Evolutionary conservation across 1,140 invertebrate species (phyloP).

Genomic region (Acyrthosiphon pisum): DNA sequence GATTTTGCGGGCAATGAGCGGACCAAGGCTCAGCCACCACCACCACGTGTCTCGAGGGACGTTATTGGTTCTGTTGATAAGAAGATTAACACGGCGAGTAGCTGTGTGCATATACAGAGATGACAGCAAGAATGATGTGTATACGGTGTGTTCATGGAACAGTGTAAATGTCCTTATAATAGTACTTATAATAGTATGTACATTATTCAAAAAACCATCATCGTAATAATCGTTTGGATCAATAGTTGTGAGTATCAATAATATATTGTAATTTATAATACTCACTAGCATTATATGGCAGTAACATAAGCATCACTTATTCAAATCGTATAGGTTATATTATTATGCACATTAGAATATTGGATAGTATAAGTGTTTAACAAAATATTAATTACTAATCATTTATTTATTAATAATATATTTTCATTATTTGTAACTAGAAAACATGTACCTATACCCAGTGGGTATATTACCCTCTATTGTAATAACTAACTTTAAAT

Average conservation of each 20-base stretch:
- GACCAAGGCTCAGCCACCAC: constrained; percentile 11
- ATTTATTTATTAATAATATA: neutral
- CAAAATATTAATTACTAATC: neutral
- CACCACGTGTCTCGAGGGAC: constrained; percentile 40
- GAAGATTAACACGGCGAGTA: constrained; percentile 51
- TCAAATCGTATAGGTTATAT: neutral
- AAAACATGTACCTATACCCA: neutral
- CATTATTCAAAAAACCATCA: constrained; percentile 6
- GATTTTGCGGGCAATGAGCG: constrained; percentile 51
- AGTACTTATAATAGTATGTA: neutral
- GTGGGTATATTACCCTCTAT: neutral
- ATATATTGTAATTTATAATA: neutral
- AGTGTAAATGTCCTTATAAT: neutral
- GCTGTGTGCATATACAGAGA: neutral
- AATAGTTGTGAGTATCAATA: neutral
- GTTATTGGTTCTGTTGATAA: constrained; percentile 56
- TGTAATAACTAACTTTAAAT: neutral
- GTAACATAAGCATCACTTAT: neutral
- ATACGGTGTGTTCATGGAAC: neutral
- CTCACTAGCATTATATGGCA: neutral
- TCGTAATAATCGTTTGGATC: neutral
- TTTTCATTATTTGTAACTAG: neutral
- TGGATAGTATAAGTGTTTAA: neutral
- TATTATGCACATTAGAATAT: neutral
- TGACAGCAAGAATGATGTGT: neutral